phyloP scores from a whole-genome alignment of 2,113 vertebrate species.

The cat (Felis catus) region DNA sequence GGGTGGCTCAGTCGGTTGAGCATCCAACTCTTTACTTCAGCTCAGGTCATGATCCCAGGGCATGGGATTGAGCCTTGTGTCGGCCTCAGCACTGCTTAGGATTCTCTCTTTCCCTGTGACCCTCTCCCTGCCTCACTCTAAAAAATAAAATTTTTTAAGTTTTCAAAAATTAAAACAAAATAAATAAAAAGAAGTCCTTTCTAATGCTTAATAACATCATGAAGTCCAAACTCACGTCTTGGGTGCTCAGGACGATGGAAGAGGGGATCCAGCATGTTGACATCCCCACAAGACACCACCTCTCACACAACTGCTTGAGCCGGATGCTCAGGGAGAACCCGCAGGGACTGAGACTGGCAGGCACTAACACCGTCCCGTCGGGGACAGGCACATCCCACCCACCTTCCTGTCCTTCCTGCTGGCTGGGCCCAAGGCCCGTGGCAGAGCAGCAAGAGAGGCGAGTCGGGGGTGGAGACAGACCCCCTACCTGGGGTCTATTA shows the following conservation, averaged over 20 bases:
- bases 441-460: not conserved
- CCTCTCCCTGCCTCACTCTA: no score
- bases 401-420: not conserved
- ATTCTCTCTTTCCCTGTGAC: no score
- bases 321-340: not conserved
- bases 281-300: not conserved
- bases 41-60: no score
- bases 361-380: no score
- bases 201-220: not conserved
- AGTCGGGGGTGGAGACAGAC: not conserved
- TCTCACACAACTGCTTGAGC: not conserved
- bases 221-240: not conserved
- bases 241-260: not conserved
- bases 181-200: not conserved
- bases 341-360: not conserved
- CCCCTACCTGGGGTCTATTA: not conserved
- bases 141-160: no score
- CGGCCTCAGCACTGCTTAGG: no score
- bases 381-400: fast-evolving
- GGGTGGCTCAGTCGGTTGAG: no score
- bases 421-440: not conserved
- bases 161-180: no score
- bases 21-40: no score
- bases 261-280: not conserved
- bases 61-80: no score